These are phyloP conservation scores for Oreohelix idahoensis DNA, from an alignment of 1,140 invertebrate genomes.

Conservation along the genomic window DNA sequence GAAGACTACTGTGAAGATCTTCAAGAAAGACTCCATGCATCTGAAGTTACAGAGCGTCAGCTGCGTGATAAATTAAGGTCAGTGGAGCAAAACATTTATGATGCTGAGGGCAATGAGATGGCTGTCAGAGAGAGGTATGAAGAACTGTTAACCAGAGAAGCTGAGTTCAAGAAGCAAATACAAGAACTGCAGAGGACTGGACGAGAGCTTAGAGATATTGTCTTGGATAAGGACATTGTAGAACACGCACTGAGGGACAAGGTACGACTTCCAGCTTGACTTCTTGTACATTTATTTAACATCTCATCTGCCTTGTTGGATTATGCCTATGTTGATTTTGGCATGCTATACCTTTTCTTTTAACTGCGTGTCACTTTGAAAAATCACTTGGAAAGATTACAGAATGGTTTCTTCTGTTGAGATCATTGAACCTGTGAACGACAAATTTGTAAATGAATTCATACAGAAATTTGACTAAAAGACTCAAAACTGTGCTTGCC, in stretches of 20 bases:
- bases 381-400: neutral
- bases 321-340: constrained; percentile 1
- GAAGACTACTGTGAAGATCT: constrained; percentile 60
- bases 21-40: constrained; percentile 55
- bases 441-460: neutral
- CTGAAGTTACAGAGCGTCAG: constrained; percentile 60
- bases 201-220: constrained; percentile 61
- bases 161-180: constrained; percentile 54
- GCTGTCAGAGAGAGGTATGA: constrained; percentile 57
- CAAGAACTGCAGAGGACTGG: constrained; percentile 56
- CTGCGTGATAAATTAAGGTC: constrained; percentile 60
- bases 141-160: constrained; percentile 50
- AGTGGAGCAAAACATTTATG: constrained; percentile 62
- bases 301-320: neutral
- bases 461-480: neutral
- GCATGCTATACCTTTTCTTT: constrained; percentile 7
- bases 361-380: neutral
- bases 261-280: constrained; percentile 49
- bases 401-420: neutral
- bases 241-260: constrained; percentile 62
- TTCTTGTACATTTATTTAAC: constrained; percentile 19
- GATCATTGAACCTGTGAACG: neutral
- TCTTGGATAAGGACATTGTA: constrained; percentile 61
- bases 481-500: neutral
- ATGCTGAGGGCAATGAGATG: constrained; percentile 61